phyloP scores from a whole-genome alignment of 2,888 invertebrate species.

The Labia minor region DNA sequence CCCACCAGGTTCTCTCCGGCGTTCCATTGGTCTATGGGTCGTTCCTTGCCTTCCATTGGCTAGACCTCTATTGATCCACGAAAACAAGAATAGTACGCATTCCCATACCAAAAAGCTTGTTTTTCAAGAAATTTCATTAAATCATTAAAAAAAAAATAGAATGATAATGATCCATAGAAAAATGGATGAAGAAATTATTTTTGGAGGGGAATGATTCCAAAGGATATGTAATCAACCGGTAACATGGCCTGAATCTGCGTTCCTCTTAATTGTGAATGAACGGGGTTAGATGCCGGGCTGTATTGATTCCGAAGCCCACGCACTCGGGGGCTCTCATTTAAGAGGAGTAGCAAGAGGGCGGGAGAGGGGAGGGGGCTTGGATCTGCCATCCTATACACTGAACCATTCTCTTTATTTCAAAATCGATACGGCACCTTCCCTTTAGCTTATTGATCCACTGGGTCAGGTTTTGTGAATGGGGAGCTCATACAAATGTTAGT shows the following conservation, averaged over 20 bases:
- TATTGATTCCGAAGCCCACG: background rate
- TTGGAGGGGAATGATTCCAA: too few relatives aligned
- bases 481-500: background rate
- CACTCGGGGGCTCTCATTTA: background rate
- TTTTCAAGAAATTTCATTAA: background rate
- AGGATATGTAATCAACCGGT: too few relatives aligned
- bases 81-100: background rate
- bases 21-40: background rate
- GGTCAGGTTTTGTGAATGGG: conserved; percentile 7
- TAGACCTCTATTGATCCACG: background rate
- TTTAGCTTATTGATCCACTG: background rate
- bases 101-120: background rate
- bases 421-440: conserved; percentile 4
- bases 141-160: background rate
- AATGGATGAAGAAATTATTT: too few relatives aligned
- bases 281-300: background rate
- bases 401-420: background rate
- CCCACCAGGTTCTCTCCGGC: background rate
- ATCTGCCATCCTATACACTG: background rate
- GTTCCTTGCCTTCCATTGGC: background rate
- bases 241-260: too few relatives aligned
- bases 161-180: too few relatives aligned
- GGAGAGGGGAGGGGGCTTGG: background rate
- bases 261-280: background rate
- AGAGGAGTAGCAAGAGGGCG: too few relatives aligned